A percentile compares a stretch with the other conserved stretches of the same genome.
Evolutionary conservation across 1,140 invertebrate genomes (phyloP).

Genomic region (Dryas iulia): DNA sequence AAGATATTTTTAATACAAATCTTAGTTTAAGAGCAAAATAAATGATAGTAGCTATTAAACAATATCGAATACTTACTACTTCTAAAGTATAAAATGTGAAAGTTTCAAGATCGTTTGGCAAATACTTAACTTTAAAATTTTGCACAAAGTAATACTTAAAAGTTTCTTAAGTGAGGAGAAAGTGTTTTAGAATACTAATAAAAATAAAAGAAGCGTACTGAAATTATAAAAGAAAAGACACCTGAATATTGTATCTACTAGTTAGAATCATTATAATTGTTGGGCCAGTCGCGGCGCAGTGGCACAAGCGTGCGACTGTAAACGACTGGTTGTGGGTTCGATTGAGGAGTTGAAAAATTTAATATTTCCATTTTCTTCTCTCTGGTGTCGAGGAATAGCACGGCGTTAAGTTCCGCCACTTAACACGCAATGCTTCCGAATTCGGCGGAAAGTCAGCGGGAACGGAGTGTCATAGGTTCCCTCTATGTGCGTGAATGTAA

Average conservation of each 20-base stretch:
- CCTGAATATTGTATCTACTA: not conserved
- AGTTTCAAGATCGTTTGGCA: not conserved
- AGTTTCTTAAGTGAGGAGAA: not conserved
- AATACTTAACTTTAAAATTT: conserved; percentile 10
- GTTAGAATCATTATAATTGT: too few relatives aligned
- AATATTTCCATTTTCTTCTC: too few relatives aligned
- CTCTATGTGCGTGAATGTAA: too few relatives aligned
- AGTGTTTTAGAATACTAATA: not conserved
- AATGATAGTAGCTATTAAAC: not conserved
- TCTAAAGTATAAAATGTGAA: conserved; percentile 7
- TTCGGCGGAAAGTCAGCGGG: too few relatives aligned
- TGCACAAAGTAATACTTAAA: not conserved
- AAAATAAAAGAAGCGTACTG: not conserved
- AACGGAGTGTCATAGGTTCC: too few relatives aligned
- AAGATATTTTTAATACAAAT: not conserved
- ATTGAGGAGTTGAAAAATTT: too few relatives aligned
- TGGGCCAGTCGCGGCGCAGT: too few relatives aligned
- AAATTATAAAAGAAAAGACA: not conserved
- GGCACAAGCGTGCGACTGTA: too few relatives aligned
- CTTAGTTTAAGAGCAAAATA: not conserved
- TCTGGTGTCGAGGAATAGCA: too few relatives aligned
- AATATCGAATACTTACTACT: not conserved
- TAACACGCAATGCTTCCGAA: too few relatives aligned
- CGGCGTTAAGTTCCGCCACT: too few relatives aligned
- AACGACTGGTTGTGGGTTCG: too few relatives aligned